phyloP scores from a whole-genome alignment of 1,140 invertebrate species.

The Drosophila nasuta region DNA sequence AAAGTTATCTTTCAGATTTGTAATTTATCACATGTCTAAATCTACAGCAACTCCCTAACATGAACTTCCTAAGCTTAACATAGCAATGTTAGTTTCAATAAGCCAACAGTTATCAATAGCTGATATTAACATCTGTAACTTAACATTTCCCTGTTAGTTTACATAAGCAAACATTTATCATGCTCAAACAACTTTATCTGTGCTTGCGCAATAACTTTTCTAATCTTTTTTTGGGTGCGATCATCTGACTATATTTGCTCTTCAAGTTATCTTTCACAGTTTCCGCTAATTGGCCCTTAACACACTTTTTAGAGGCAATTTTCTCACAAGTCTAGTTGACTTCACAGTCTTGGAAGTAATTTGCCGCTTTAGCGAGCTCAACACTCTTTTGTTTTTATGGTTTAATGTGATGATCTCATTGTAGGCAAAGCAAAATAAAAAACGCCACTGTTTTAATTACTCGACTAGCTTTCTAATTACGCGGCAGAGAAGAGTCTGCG shows the following conservation, averaged over 20 bases:
- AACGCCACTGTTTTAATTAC: constrained; percentile 15
- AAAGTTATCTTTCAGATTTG: no score
- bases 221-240: not conserved
- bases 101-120: not conserved
- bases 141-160: not conserved
- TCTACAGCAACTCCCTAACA: not conserved
- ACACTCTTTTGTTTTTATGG: constrained; percentile 3
- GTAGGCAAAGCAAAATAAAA: not conserved
- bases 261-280: not conserved
- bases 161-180: not conserved
- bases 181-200: not conserved
- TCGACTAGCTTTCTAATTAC: constrained; percentile 19
- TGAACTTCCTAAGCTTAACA: not conserved
- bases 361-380: constrained; percentile 17
- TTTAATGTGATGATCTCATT: constrained; percentile 18
- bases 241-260: constrained; percentile 1
- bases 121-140: not conserved
- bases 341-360: not conserved
- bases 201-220: not conserved
- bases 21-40: no score
- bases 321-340: constrained; percentile 12
- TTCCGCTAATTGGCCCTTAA: constrained; percentile 8
- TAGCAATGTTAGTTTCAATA: not conserved
- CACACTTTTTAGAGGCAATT: constrained; percentile 18
- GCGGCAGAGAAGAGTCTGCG: not conserved